Percentiles rank a stretch among this genome's conserved stretches.
Evolutionary conservation across 2,888 invertebrate genomes (phyloP).

Genomic region (Caradrina kadenii): DNA sequence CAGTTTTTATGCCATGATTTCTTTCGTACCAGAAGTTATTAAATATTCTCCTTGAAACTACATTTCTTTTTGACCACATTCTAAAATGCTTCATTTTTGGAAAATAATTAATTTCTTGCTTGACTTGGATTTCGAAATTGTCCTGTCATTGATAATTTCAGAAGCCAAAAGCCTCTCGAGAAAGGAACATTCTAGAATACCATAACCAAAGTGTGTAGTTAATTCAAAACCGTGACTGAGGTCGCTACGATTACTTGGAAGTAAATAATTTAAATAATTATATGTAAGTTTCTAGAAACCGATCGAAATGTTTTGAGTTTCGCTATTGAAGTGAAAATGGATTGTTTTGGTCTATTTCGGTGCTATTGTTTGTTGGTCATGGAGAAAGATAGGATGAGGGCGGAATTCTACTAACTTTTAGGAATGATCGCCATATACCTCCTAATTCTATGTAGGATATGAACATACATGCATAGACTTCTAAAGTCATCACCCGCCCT

Average conservation of each 20-base stretch:
- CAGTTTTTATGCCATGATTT: too few species aligned
- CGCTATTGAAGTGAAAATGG: not conserved
- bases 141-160: constrained; percentile 15
- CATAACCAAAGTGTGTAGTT: constrained; percentile 30
- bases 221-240: constrained; percentile 41
- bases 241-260: constrained; percentile 34
- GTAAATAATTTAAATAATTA: constrained; percentile 48
- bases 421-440: too few species aligned
- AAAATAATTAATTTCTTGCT: not conserved
- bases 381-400: not conserved
- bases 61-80: not conserved
- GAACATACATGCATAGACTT: too few species aligned
- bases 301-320: constrained; percentile 26
- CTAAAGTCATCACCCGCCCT: too few species aligned
- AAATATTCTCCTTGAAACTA: too few species aligned
- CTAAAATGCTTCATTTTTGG: not conserved
- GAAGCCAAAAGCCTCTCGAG: constrained; percentile 22
- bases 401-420: too few species aligned
- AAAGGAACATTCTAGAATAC: constrained; percentile 38
- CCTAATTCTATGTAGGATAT: too few species aligned
- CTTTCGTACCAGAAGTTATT: too few species aligned
- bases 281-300: constrained; percentile 38
- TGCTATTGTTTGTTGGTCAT: not conserved
- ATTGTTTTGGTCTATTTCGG: constrained; percentile 9
- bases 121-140: constrained; percentile 6